Percentiles rank a stretch among this genome's conserved stretches.
Conservation (phyloP, 2,797 vertebrate genomes). For the Chrosomus eos region DNA sequence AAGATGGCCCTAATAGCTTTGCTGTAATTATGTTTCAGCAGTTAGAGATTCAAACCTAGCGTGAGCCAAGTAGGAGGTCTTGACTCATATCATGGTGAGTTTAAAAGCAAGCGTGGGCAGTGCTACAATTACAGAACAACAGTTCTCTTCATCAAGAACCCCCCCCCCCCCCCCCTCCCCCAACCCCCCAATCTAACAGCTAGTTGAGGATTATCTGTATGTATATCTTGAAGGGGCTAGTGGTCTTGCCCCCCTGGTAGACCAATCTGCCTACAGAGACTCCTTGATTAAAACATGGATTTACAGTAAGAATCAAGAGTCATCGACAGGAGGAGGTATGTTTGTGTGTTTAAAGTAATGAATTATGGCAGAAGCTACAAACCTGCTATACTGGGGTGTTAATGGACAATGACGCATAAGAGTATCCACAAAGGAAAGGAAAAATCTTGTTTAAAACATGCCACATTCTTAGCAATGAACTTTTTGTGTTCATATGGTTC, state of each 20-base stretch:
- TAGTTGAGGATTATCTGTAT: slow-evolving; percentile 22
- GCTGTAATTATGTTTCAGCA: slow-evolving; percentile 49
- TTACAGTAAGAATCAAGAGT: slow-evolving; percentile 46
- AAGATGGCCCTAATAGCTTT: slow-evolving; percentile 43
- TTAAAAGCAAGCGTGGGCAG: slow-evolving; percentile 46
- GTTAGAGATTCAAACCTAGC: slow-evolving; percentile 23
- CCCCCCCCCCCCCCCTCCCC: too few species aligned
- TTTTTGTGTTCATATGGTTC: background rate
- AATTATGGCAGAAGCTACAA: slow-evolving; percentile 22
- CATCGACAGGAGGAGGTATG: slow-evolving; percentile 40
- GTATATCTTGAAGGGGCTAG: slow-evolving; percentile 2
- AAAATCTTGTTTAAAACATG: background rate
- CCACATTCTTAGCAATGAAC: background rate
- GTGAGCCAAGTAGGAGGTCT: slow-evolving; percentile 34
- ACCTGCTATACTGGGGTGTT: background rate
- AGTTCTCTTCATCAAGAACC: slow-evolving; percentile 32
- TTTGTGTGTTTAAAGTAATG: slow-evolving; percentile 51
- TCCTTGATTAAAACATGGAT: slow-evolving; percentile 47
- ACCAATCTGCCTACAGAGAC: background rate
- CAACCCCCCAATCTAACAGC: slow-evolving; percentile 23
- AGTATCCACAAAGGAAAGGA: background rate
- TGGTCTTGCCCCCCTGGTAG: background rate
- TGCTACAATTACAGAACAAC: slow-evolving; percentile 39
- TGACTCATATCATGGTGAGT: slow-evolving; percentile 35
- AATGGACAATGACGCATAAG: background rate